These are phyloP conservation scores for Rhynchopsitta pachyrhyncha DNA, from an alignment of 2,113 vertebrate species.

Conservation along the genomic window DNA sequence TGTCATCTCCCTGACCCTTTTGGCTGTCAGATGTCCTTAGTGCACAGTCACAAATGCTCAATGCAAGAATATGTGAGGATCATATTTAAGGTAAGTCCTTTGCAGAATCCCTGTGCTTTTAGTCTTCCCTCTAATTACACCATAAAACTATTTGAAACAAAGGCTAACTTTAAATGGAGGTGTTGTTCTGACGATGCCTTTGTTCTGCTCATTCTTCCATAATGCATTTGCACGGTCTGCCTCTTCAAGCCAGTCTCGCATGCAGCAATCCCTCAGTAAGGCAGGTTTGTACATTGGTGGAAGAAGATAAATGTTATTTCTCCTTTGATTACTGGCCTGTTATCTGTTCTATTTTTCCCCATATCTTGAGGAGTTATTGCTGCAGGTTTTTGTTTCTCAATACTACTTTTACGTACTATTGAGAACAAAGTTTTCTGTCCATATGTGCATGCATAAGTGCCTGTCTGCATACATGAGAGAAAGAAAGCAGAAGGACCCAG, in stretches of 20 bases:
- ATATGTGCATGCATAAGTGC: not conserved
- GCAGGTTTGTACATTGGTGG: not conserved
- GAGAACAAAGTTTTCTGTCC: not conserved
- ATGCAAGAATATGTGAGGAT: not conserved
- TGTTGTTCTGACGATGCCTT: not conserved
- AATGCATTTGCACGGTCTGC: not conserved
- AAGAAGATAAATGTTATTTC: not conserved
- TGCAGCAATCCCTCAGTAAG: not conserved
- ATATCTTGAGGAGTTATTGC: not conserved
- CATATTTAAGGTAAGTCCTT: not conserved
- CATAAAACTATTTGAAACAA: not conserved
- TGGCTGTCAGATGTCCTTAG: not conserved
- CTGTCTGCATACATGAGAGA: not conserved
- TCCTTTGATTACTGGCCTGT: not conserved
- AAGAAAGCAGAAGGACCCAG: not conserved
- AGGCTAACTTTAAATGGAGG: not conserved
- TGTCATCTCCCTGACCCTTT: not conserved
- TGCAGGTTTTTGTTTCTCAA: not conserved
- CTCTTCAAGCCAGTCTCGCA: not conserved
- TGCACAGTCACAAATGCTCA: not conserved
- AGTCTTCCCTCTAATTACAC: not conserved
- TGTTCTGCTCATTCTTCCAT: not conserved
- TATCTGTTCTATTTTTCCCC: not conserved
- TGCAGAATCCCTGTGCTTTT: not conserved
- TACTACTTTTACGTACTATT: not conserved